These are phyloP conservation scores for Nerophis lumbriciformis DNA, from an alignment of 2,113 vertebrate genomes.

Conservation along the genomic window DNA sequence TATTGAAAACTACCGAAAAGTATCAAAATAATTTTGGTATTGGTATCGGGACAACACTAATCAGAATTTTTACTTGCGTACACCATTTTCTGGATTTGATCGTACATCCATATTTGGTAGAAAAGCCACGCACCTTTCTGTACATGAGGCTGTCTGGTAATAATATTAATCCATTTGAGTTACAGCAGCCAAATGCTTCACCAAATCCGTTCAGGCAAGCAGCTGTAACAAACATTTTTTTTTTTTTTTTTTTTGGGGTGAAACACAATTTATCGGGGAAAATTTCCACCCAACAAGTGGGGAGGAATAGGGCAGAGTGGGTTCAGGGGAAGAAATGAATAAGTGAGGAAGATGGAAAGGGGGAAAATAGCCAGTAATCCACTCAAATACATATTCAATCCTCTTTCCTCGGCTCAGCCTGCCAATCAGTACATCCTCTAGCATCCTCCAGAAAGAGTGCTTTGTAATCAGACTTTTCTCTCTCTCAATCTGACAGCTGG, in stretches of 20 bases:
- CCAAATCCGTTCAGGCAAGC: constrained; percentile 47
- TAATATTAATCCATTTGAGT: constrained; percentile 40
- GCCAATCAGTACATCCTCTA: constrained; percentile 50
- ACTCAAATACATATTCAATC: constrained; percentile 61
- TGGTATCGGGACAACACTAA: no score
- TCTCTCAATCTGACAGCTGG: constrained; percentile 55
- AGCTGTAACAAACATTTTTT: constrained; percentile 54
- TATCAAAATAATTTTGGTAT: no score
- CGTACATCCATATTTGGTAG: no score
- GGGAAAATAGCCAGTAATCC: constrained; percentile 49
- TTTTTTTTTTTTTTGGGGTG: constrained; percentile 30
- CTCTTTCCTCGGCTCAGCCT: constrained; percentile 43
- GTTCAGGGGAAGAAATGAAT: constrained; percentile 32
- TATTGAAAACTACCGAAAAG: no score
- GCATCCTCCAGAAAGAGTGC: constrained; percentile 35
- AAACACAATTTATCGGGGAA: constrained; percentile 37
- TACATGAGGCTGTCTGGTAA: constrained; percentile 23
- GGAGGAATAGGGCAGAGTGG: constrained; percentile 38
- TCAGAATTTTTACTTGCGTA: no score
- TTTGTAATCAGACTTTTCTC: constrained; percentile 53
- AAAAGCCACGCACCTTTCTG: no score
- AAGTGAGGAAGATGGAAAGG: constrained; percentile 25
- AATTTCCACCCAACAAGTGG: constrained; percentile 43
- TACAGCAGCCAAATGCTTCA: constrained; percentile 41
- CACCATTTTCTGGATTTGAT: no score